A percentile compares a stretch with the other conserved stretches of the same genome.
These are phyloP conservation scores for Drosophila kepulauana DNA, from an alignment of 1,140 invertebrate species.

Conservation along the genomic window DNA sequence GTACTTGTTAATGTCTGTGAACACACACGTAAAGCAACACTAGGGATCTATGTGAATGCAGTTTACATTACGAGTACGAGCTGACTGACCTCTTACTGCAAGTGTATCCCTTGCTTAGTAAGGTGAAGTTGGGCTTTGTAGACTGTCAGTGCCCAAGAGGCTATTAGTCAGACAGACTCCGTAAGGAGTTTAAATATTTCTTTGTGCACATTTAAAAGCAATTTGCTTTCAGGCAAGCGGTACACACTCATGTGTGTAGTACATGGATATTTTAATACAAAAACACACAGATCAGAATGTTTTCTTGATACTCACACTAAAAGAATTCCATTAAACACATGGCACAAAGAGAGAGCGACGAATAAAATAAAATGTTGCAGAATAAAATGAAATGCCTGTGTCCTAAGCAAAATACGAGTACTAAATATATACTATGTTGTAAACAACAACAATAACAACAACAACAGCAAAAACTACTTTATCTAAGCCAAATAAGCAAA, in stretches of 20 bases:
- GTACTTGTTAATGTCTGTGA: constrained; percentile 1
- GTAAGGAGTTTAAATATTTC: constrained; percentile 62
- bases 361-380: constrained; percentile 50
- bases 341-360: constrained; percentile 55
- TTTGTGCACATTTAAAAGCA: constrained; percentile 74
- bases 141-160: constrained; percentile 58
- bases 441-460: neutral
- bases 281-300: constrained; percentile 21
- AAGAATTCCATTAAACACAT: constrained; percentile 65
- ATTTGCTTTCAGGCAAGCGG: constrained; percentile 49
- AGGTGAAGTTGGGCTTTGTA: constrained; percentile 34
- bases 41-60: constrained; percentile 18
- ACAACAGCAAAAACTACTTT: constrained; percentile 27
- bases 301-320: constrained; percentile 35
- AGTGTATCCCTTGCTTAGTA: constrained; percentile 28
- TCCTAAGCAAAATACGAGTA: constrained; percentile 12
- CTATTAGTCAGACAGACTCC: constrained; percentile 57
- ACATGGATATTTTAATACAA: constrained; percentile 16
- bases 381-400: constrained; percentile 39
- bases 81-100: constrained; percentile 20
- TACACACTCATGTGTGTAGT: constrained; percentile 14
- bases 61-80: neutral
- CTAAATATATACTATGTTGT: constrained; percentile 2
- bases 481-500: constrained; percentile 52
- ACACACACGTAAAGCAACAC: neutral